Percentiles rank a stretch among this genome's conserved stretches.
Conservation (phyloP, 1,140 invertebrate genomes). For the Pseudachorutes palmiensis region DNA sequence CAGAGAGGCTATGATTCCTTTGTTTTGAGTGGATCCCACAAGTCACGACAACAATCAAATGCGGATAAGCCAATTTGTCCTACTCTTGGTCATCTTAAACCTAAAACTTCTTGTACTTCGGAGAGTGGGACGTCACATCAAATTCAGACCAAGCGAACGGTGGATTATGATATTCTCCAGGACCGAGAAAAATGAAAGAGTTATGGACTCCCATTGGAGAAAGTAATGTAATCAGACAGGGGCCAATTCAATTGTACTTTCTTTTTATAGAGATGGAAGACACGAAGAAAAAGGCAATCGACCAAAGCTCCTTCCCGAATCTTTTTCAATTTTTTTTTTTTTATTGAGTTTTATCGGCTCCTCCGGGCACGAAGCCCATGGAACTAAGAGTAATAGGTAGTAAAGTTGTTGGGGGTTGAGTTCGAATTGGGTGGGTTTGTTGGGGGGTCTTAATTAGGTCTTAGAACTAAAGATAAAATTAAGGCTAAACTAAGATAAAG, state of each 20-base stretch:
- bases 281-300: conserved; percentile 1
- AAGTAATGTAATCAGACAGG: conserved; percentile 10
- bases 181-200: background rate
- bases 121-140: background rate
- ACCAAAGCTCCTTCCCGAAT: conserved; percentile 5
- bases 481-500: no score
- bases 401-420: no score
- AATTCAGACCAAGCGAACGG: background rate
- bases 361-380: no score
- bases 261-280: conserved; percentile 6
- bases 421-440: no score
- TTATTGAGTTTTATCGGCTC: no score
- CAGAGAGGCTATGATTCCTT: no score
- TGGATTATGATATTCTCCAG: background rate
- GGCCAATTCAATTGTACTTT: conserved; percentile 12
- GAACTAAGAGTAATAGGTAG: no score
- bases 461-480: no score
- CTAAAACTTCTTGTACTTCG: background rate
- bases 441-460: no score
- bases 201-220: background rate
- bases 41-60: no score
- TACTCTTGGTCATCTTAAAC: background rate
- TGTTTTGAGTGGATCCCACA: no score
- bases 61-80: no score
- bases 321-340: background rate